Evolutionary conservation across 1,140 invertebrate genomes (phyloP).

Genomic region (Anoplophora glabripennis): DNA sequence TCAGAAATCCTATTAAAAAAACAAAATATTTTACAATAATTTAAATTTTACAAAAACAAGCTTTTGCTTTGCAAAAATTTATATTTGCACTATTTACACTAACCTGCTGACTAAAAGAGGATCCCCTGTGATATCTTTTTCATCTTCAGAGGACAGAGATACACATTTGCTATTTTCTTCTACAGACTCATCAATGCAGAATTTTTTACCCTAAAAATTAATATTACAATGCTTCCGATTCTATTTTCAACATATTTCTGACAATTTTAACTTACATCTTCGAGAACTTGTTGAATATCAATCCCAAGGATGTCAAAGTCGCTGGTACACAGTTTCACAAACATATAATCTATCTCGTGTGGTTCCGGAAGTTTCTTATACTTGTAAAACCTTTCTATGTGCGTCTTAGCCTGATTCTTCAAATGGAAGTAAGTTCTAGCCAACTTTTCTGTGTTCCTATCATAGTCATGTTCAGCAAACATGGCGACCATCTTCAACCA

Average conservation of each 20-base stretch:
- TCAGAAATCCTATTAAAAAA: neutral
- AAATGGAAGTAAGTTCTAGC: neutral
- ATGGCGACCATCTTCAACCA: neutral
- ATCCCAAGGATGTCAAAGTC: neutral
- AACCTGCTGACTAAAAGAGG: neutral
- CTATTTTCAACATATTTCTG: too few species aligned
- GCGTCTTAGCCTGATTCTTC: neutral
- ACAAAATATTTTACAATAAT: too few species aligned
- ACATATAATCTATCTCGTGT: neutral
- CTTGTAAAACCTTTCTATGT: neutral
- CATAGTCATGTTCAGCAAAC: neutral
- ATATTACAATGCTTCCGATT: neutral
- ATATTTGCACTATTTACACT: too few species aligned
- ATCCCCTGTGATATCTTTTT: neutral
- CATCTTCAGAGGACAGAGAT: neutral
- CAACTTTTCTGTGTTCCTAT: neutral
- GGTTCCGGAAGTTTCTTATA: neutral
- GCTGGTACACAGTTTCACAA: neutral
- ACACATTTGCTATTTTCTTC: neutral
- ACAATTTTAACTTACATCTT: constrained; percentile 1
- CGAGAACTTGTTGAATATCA: neutral
- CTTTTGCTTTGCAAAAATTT: too few species aligned
- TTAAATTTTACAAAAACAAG: too few species aligned
- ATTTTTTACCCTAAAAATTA: neutral
- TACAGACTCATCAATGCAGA: neutral